Evolutionary conservation across 2,113 vertebrate species (phyloP).

Genomic region (Butastur rufipennis): DNA sequence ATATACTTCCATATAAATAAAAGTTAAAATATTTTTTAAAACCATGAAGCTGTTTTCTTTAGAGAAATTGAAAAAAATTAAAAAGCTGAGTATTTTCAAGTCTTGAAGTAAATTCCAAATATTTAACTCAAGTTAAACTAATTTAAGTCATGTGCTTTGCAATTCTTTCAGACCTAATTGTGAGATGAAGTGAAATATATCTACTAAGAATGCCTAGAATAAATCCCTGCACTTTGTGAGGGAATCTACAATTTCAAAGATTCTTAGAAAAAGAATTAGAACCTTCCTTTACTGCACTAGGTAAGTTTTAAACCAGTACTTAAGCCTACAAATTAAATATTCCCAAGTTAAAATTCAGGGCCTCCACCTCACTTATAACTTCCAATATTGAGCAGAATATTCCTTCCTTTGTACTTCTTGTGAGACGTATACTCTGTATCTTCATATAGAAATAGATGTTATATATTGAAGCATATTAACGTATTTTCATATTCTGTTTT

Average conservation of each 20-base stretch:
- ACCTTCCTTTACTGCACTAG: background rate
- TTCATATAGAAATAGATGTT: background rate
- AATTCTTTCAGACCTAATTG: background rate
- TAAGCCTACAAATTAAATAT: background rate
- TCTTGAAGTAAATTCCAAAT: background rate
- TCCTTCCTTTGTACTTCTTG: background rate
- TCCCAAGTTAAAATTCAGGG: background rate
- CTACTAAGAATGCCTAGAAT: background rate
- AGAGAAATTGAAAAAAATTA: background rate
- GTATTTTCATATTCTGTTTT: background rate
- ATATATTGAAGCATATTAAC: accelerated
- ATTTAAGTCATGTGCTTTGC: background rate
- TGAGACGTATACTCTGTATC: background rate
- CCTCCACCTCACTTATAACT: background rate
- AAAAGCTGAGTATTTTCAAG: background rate
- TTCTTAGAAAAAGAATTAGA: background rate
- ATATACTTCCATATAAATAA: background rate
- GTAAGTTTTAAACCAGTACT: background rate
- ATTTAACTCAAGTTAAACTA: background rate
- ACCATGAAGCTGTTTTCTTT: background rate
- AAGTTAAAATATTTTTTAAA: background rate
- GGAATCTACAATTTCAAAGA: background rate
- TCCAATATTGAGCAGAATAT: background rate
- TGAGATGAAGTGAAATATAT: background rate
- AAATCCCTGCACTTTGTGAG: background rate